Base-by-base conservation (phyloP, 1,140 invertebrate genomes). In the Stegodyphus mimosarum region DNA sequence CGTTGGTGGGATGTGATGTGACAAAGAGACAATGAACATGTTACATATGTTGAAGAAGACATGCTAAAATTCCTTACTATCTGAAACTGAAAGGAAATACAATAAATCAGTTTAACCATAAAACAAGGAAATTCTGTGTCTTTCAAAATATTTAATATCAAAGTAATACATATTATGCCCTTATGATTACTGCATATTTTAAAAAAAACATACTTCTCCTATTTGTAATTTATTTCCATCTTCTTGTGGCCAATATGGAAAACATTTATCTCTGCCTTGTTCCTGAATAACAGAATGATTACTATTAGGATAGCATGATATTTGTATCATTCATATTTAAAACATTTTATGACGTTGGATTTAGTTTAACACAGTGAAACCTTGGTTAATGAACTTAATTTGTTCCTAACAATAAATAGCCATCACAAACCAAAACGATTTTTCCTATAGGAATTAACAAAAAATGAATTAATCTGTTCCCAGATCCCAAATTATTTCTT, bases 11-110 rank as follows among this genome's bases (percentile, higher is more conserved):
- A 92, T 89, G 51, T 89, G 81, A 86, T 50, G 71, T 88, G 87
- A 55, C 81, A 72, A 13, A 88, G 18, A 10, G 76, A 63, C 11
- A 88, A 79, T 52, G 86, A 87, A 80, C 90, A 90, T 7, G 91
- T 92, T 7, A 91, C 87, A 83, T 91, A 92, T 66, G 91, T 91
- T 51, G 90, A 72, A 6, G 91, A 91, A 72, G 90, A 89, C 75
- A 90, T 90, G 64, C 90, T 90, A 72, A 91, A 91, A 87, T 91
- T 89, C 15, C 91, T 86, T 17, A 88, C 88, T 55, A 92, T 93
- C 90, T 95, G 93, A 90, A 93, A 95, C 93, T 95, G 91, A 88
- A 91, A 89, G 76, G 89, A 50, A 72, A 60, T 18, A 33, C 3
- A 33, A 33, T 33, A 33, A 33, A 33, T 33, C 33, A 33, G 33